A percentile compares a stretch with the other conserved stretches of the same genome.
phyloP scores from a whole-genome alignment of 2,797 vertebrate species.

The Thalassophryne amazonica region DNA sequence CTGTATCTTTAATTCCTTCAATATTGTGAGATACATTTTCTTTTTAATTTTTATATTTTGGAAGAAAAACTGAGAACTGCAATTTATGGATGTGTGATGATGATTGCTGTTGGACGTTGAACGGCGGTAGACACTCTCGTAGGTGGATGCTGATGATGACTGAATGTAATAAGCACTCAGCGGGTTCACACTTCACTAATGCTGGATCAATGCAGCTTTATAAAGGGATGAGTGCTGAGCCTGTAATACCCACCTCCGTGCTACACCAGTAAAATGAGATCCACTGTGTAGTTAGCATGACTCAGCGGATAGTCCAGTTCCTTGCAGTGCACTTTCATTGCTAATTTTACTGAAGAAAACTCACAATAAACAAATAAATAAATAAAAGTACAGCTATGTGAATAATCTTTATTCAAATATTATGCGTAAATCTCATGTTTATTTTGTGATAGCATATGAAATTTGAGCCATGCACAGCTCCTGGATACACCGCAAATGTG shows the following conservation, averaged over 20 bases:
- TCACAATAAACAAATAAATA: too few species aligned
- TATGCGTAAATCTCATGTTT: too few species aligned
- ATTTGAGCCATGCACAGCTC: not conserved
- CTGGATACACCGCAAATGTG: constrained; percentile 39
- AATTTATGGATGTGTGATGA: constrained; percentile 16
- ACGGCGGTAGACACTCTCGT: constrained; percentile 12
- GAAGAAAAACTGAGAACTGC: not conserved
- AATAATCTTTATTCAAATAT: too few species aligned
- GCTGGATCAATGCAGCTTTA: constrained; percentile 47
- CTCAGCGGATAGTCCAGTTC: constrained; percentile 17
- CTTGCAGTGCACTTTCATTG: not conserved
- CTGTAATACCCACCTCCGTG: constrained; percentile 33
- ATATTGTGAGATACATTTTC: too few species aligned
- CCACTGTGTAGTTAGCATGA: constrained; percentile 25
- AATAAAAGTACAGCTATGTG: too few species aligned
- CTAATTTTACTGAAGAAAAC: not conserved
- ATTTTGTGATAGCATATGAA: too few species aligned
- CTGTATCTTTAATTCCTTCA: too few species aligned
- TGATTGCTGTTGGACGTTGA: constrained; percentile 3
- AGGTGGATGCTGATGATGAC: constrained; percentile 33
- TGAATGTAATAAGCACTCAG: constrained; percentile 38
- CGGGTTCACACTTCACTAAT: constrained; percentile 20
- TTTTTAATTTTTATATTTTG: too few species aligned
- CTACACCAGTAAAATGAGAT: constrained; percentile 22
- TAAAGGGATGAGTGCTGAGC: constrained; percentile 40